phyloP scores from a whole-genome alignment of 2,888 invertebrate genomes.

The Andrena bucephala region DNA sequence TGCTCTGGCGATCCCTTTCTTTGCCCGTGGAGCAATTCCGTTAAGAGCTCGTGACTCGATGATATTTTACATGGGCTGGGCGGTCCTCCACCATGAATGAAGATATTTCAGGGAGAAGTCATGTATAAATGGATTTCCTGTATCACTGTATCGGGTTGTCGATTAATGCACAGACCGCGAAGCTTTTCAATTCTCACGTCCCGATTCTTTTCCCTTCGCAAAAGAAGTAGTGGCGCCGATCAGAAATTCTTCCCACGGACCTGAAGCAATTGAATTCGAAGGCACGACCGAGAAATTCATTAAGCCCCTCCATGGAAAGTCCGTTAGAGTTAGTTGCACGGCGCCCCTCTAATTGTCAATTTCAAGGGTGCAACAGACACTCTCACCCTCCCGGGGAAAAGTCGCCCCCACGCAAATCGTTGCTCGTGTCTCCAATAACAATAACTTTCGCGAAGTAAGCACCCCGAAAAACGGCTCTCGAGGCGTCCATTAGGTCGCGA shows the following conservation, averaged over 20 bases:
- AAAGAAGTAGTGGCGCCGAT: neutral
- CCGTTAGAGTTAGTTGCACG: neutral
- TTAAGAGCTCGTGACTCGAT: neutral
- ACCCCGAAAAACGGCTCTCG: constrained; percentile 40
- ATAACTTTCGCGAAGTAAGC: constrained; percentile 57
- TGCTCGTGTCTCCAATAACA: constrained; percentile 53
- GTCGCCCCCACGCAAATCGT: constrained; percentile 26
- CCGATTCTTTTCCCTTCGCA: neutral
- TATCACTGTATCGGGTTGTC: too few species aligned
- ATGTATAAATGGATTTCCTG: too few species aligned
- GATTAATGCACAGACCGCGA: too few species aligned
- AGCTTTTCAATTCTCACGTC: too few species aligned
- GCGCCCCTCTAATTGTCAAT: constrained; percentile 29
- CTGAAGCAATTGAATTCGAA: neutral
- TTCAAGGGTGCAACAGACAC: neutral
- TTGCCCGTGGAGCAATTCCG: neutral
- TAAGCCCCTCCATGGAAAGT: neutral
- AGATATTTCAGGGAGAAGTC: too few species aligned
- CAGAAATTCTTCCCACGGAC: neutral
- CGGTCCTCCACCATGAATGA: too few species aligned
- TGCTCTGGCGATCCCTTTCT: neutral
- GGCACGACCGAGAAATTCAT: neutral
- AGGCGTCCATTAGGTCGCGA: constrained; percentile 61
- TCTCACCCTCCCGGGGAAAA: neutral
- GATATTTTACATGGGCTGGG: too few species aligned